Evolutionary conservation across 2,113 vertebrate genomes (phyloP).

Genomic region (Nipponia nippon): DNA sequence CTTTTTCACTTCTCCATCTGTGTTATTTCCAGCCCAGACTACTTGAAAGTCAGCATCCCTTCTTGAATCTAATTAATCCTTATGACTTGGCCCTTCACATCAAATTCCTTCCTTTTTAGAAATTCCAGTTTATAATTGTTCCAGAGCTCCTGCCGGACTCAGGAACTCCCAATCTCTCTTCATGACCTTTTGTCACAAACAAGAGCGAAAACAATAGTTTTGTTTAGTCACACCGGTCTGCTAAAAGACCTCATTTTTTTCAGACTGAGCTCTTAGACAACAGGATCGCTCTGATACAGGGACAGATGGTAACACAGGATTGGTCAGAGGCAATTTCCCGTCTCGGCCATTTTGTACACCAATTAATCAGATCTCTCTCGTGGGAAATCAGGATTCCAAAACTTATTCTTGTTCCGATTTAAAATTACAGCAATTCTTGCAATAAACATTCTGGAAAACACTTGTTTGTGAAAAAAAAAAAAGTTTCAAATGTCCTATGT

Average conservation of each 20-base stretch:
- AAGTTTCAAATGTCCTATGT: background rate
- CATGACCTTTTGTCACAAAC: background rate
- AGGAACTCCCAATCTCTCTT: background rate
- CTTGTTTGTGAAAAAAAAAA: background rate
- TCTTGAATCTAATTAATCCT: background rate
- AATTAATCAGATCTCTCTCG: background rate
- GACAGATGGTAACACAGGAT: background rate
- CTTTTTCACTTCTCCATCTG: slow-evolving; percentile 1
- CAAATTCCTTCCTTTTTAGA: background rate
- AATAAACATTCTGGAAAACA: background rate
- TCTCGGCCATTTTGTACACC: background rate
- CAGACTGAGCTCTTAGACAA: background rate
- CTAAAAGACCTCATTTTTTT: background rate
- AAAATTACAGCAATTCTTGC: background rate
- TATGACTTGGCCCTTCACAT: background rate
- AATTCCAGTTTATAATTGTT: background rate
- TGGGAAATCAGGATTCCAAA: background rate
- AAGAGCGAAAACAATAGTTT: background rate
- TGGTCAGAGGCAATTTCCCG: background rate
- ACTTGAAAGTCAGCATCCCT: background rate
- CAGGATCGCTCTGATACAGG: background rate
- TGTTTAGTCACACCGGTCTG: background rate
- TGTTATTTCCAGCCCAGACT: background rate
- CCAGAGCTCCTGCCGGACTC: background rate
- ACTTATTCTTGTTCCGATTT: background rate